Conservation (phyloP, 2,113 vertebrate genomes). For the Fukomys damarensis region DNA sequence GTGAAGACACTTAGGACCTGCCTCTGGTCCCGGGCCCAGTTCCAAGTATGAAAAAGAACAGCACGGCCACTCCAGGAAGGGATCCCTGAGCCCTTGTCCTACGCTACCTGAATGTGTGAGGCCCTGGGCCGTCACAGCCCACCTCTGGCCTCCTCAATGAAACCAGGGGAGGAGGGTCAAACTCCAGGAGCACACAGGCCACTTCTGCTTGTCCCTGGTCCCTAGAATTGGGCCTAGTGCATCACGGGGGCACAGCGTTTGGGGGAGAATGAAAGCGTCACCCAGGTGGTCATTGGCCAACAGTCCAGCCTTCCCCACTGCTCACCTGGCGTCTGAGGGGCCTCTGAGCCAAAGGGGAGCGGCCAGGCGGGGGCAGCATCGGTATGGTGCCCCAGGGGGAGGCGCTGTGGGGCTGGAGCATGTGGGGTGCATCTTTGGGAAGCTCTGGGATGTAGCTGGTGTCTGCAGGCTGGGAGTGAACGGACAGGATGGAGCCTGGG, state of each 20-base stretch:
- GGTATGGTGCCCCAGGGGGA: slow-evolving; percentile 89
- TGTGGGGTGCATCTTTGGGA: slow-evolving; percentile 90
- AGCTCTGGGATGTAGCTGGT: slow-evolving; percentile 87
- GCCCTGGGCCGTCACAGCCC: background rate
- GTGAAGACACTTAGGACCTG: background rate
- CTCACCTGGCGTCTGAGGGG: slow-evolving; percentile 97
- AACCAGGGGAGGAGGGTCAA: background rate
- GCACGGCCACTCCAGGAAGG: no score
- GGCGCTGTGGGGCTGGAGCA: slow-evolving; percentile 87
- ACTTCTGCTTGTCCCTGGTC: background rate
- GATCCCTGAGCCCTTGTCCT: background rate
- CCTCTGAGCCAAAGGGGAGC: slow-evolving; percentile 90
- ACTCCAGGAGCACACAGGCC: background rate
- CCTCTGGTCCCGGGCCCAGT: background rate
- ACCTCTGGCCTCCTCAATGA: background rate
- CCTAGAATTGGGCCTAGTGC: background rate
- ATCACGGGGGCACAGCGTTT: background rate
- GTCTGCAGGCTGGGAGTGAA: slow-evolving; percentile 91
- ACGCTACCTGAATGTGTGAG: background rate
- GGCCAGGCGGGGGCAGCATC: slow-evolving; percentile 88
- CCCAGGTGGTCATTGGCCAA: background rate
- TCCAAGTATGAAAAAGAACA: background rate
- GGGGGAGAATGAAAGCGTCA: background rate
- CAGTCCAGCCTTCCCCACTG: background rate
- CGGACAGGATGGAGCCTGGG: slow-evolving; percentile 91